A percentile compares a stretch with the other conserved stretches of the same genome.
These are phyloP conservation scores for Poeciliopsis turrubarensis DNA, from an alignment of 2,113 vertebrate species.

Conservation along the genomic window DNA sequence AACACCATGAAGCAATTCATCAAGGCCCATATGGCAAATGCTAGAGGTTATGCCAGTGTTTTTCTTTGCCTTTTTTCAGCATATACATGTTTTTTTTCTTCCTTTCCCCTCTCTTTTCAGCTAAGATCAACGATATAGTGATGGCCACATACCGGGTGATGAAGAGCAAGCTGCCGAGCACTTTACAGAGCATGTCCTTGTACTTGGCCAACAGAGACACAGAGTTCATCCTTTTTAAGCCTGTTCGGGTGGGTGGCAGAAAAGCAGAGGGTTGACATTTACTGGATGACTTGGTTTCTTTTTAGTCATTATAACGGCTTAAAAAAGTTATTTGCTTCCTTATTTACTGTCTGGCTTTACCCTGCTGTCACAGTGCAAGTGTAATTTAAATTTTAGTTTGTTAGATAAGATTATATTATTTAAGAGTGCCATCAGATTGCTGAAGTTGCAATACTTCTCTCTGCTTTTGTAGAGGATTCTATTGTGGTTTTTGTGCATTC, in stretches of 20 bases:
- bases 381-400: no score
- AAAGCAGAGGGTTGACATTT: constrained; percentile 19
- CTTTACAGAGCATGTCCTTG: constrained; percentile 93
- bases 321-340: constrained; percentile 12
- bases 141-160: constrained; percentile 90
- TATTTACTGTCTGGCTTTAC: not conserved
- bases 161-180: constrained; percentile 92
- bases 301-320: constrained; percentile 36
- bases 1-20: constrained; percentile 51
- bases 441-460: no score
- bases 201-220: constrained; percentile 97
- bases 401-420: no score
- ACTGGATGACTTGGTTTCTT: constrained; percentile 22
- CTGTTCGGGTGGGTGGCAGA: constrained; percentile 88
- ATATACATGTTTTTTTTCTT: constrained; percentile 3
- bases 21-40: constrained; percentile 42
- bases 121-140: constrained; percentile 92
- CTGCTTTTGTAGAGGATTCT: no score
- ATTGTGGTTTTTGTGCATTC: no score
- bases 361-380: no score
- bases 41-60: constrained; percentile 58
- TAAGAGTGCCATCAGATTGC: no score
- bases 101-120: constrained; percentile 77
- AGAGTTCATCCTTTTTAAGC: constrained; percentile 97
- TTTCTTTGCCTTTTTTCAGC: constrained; percentile 27